phyloP scores from a whole-genome alignment of 1,140 invertebrate species.

The Diachasmimorpha longicaudata region DNA sequence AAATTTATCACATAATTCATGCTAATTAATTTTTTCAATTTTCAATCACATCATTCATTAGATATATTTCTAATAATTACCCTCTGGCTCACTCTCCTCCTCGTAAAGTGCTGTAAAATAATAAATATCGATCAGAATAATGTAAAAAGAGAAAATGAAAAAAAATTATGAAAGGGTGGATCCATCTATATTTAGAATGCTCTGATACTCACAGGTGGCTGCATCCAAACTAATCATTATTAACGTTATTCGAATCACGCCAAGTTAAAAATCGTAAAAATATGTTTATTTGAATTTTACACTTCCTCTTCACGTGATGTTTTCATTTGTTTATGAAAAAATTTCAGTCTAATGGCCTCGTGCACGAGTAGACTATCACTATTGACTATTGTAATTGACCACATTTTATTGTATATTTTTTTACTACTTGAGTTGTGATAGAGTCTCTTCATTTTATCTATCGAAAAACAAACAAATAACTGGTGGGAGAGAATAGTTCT shows the following conservation, averaged over 20 bases:
- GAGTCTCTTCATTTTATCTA: neutral
- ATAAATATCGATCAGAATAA: conserved; percentile 34
- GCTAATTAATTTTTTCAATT: conserved; percentile 6
- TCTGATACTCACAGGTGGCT: neutral
- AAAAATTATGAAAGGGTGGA: neutral
- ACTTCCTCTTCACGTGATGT: neutral
- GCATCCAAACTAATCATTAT: neutral
- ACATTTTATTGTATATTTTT: conserved; percentile 8
- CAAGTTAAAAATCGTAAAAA: neutral
- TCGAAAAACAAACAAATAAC: neutral
- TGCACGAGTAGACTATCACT: neutral
- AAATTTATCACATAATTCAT: conserved; percentile 24
- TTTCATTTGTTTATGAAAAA: conserved; percentile 35
- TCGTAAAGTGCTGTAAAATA: conserved; percentile 79
- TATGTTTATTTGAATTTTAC: neutral
- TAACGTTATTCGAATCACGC: neutral
- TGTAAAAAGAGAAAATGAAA: conserved; percentile 24
- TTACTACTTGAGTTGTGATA: neutral
- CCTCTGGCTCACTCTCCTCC: conserved; percentile 83
- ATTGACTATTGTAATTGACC: neutral
- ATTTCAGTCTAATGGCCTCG: neutral
- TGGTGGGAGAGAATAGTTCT: neutral
- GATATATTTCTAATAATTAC: conserved; percentile 58
- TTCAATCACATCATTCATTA: neutral
- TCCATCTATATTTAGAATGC: conserved; percentile 15